These are phyloP conservation scores for Microdon myrmicae DNA, from an alignment of 2,888 invertebrate species.

Conservation along the genomic window DNA sequence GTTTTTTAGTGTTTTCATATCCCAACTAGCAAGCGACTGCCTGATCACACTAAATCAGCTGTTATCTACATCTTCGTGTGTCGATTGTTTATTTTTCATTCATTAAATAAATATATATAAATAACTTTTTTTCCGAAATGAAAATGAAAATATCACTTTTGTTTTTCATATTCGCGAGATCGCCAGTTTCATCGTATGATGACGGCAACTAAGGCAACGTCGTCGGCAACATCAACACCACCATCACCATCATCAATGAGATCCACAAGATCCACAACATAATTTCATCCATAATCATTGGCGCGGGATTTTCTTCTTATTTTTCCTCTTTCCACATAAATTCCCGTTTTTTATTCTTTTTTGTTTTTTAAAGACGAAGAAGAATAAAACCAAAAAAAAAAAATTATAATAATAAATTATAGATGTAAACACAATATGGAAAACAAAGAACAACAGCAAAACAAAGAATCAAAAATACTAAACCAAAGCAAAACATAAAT, in stretches of 20 bases:
- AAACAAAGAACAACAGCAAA: slow-evolving; percentile 16
- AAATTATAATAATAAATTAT: neutral
- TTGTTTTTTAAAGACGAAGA: slow-evolving; percentile 23
- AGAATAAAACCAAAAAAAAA: slow-evolving; percentile 23
- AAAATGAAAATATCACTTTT: slow-evolving; percentile 44
- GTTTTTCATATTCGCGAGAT: slow-evolving; percentile 23
- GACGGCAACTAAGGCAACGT: too few species aligned
- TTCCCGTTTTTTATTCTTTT: neutral
- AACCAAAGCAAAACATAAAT: slow-evolving; percentile 5
- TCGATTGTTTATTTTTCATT: neutral
- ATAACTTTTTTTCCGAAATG: slow-evolving; percentile 19
- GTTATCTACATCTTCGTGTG: slow-evolving; percentile 4
- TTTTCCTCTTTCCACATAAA: neutral
- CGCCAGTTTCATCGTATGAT: slow-evolving; percentile 3
- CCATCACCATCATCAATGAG: slow-evolving; percentile 1
- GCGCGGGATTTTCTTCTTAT: slow-evolving; percentile 9
- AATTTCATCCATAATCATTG: slow-evolving; percentile 18
- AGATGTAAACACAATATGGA: slow-evolving; percentile 24
- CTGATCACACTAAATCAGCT: slow-evolving; percentile 42
- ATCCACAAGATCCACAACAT: neutral
- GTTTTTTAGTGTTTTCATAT: slow-evolving; percentile 30
- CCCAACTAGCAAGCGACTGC: slow-evolving; percentile 15
- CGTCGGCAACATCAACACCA: slow-evolving; percentile 7
- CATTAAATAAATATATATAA: too few species aligned
- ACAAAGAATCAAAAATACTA: slow-evolving; percentile 1